Evolutionary conservation across 2,888 invertebrate species (phyloP).

Genomic region (Tanytarsus gracilentus): DNA sequence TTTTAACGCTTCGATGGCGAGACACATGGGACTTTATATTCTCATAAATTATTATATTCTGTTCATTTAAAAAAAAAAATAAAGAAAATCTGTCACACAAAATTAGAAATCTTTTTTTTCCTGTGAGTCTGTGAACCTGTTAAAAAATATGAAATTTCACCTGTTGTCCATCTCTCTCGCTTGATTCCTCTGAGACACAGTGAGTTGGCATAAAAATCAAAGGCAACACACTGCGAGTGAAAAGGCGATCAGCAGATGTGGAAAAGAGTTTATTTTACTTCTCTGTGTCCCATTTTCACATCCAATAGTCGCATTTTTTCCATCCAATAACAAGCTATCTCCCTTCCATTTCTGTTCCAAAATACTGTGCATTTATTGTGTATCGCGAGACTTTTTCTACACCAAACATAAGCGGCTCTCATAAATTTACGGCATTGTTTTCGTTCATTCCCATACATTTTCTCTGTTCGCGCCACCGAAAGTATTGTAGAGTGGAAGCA

Average conservation of each 20-base stretch:
- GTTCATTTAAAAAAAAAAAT: background rate
- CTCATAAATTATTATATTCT: background rate
- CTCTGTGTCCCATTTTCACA: too few relatives aligned
- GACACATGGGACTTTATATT: slow-evolving; percentile 94
- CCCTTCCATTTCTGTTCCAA: slow-evolving; percentile 25
- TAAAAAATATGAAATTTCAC: slow-evolving; percentile 22
- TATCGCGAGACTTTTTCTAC: slow-evolving; percentile 26
- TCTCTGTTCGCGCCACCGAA: too few relatives aligned
- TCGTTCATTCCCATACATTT: background rate
- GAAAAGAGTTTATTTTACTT: too few relatives aligned
- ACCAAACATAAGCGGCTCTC: background rate
- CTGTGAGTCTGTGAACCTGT: slow-evolving; percentile 15
- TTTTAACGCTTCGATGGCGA: slow-evolving; percentile 73
- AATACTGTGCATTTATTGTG: background rate
- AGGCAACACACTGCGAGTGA: slow-evolving; percentile 11
- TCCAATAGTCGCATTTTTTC: background rate
- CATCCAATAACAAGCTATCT: slow-evolving; percentile 20
- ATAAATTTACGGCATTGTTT: slow-evolving; percentile 1
- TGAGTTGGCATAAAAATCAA: slow-evolving; percentile 23
- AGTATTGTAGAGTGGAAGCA: too few relatives aligned
- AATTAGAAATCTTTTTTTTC: background rate
- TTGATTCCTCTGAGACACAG: slow-evolving; percentile 1
- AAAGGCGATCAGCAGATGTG: slow-evolving; percentile 19
- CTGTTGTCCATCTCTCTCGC: slow-evolving; percentile 25
- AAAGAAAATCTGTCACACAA: background rate